Evolutionary conservation across 1,140 invertebrate genomes (phyloP), one percentile per base, ranked within the genome.

Genomic region (Maconellicoccus hirsutus): DNA sequence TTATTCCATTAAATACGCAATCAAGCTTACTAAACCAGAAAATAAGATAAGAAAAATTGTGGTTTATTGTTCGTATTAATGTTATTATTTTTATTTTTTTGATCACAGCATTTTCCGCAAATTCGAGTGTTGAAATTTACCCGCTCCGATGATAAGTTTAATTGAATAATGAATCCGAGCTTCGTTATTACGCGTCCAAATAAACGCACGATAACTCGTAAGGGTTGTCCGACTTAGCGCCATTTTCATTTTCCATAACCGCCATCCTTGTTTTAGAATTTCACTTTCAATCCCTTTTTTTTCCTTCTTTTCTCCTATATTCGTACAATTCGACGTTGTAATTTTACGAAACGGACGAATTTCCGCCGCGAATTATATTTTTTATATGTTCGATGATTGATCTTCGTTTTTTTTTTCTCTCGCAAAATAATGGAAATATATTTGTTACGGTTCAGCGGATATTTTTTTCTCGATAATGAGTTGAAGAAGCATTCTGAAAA

Each of bases 1-100:
- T 66, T 66, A 66, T 66, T 66, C 61, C 61, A 66, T 66, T 66
- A 66, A 66, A 66, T 66, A 66, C 61, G 61, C 61, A 26, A 66
- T 66, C 61, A 26, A 66, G 61, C 25, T 66, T 66, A 66, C 61
- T 66, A 66, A 66, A 66, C 61, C 61, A 66, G 61, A 66, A 66
- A 66, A 66, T 66, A 66, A 66, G 61, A 66, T 66, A 66, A 66
- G 61, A 66, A 66, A 66, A 66, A 66, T 66, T 23, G 61, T 26
- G 61, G 61, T 66, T 66, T 66, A 66, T 66, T 66, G 61, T 66
- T 66, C 61, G 61, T 66, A 66, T 66, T 66, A 66, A 66, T 26
- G 61, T 66, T 26, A 23, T 66, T 66, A 66, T 66, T 66, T 25
- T 26, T 66, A 25, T 66, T 66, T 66, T 26, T 66, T 66, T 66